phyloP scores from a whole-genome alignment of 2,113 vertebrate genomes.

The Petrocephalus zakoni region DNA sequence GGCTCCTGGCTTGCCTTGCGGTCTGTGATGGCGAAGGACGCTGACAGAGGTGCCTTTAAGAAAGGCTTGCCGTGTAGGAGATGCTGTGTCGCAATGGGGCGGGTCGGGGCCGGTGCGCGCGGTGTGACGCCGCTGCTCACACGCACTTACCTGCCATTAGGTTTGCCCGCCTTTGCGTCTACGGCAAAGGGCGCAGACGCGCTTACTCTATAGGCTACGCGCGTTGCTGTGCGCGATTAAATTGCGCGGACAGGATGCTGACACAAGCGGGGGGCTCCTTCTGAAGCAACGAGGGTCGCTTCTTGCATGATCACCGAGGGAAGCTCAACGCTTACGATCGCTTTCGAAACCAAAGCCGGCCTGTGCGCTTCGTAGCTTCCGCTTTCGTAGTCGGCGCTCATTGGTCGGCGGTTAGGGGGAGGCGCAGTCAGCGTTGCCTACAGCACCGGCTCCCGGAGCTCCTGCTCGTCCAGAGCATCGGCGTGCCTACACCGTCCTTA shows the following conservation, averaged over 20 bases:
- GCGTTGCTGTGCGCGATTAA: not conserved
- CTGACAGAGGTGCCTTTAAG: not conserved
- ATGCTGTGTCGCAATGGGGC: not conserved
- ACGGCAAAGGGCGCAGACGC: not conserved
- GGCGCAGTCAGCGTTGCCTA: not conserved
- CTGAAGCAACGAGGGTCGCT: not conserved
- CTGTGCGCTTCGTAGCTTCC: not conserved
- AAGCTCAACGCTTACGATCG: not conserved
- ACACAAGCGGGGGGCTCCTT: not conserved
- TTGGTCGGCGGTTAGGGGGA: not conserved
- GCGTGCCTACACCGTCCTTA: not conserved
- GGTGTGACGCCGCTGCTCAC: not conserved
- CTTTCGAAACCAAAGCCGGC: not conserved
- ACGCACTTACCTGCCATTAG: not conserved
- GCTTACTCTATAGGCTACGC: not conserved
- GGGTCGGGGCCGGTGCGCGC: not conserved
- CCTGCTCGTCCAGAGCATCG: not conserved
- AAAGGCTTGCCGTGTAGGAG: not conserved
- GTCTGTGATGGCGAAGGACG: not conserved
- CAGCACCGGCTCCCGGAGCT: not conserved
- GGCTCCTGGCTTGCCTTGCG: not conserved
- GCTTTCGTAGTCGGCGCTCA: not conserved
- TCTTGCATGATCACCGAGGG: not conserved
- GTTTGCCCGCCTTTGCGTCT: not conserved
- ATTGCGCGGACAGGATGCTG: not conserved